Conservation (phyloP, 2,888 invertebrate genomes). For the Pardosa pseudoannulata region DNA sequence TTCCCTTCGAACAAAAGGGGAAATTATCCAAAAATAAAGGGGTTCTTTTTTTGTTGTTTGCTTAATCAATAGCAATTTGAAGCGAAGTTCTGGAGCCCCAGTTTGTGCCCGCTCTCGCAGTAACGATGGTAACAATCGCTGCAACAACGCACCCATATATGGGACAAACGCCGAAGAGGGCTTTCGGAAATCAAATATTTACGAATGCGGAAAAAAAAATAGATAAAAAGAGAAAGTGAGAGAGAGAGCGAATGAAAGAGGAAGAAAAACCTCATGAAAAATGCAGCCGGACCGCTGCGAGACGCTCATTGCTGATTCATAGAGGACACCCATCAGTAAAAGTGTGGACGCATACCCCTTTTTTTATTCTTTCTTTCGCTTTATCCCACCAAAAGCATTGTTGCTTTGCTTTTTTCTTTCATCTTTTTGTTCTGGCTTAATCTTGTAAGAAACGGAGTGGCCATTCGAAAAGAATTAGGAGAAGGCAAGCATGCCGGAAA, state of each 20-base stretch:
- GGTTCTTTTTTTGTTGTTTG: background rate
- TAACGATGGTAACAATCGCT: constrained; percentile 63
- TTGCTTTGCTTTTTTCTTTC: constrained; percentile 7
- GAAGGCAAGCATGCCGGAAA: background rate
- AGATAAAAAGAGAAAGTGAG: constrained; percentile 16
- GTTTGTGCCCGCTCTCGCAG: background rate
- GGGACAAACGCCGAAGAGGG: background rate
- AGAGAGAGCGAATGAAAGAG: constrained; percentile 11
- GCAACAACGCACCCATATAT: constrained; percentile 37
- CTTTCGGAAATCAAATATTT: constrained; percentile 63
- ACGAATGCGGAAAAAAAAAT: constrained; percentile 34
- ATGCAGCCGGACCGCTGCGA: constrained; percentile 44
- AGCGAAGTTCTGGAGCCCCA: background rate
- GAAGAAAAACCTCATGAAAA: constrained; percentile 46
- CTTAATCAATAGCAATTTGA: constrained; percentile 18
- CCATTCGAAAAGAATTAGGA: constrained; percentile 8
- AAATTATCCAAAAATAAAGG: background rate
- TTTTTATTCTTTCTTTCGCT: background rate
- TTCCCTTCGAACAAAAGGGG: background rate
- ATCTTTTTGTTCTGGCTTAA: background rate
- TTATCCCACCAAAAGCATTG: background rate
- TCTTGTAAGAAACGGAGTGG: background rate
- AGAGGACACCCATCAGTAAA: constrained; percentile 42
- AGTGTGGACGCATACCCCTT: background rate
- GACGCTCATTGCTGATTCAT: constrained; percentile 55